These are phyloP conservation scores for Synergus itoensis DNA, from an alignment of 2,888 invertebrate genomes.

Conservation along the genomic window DNA sequence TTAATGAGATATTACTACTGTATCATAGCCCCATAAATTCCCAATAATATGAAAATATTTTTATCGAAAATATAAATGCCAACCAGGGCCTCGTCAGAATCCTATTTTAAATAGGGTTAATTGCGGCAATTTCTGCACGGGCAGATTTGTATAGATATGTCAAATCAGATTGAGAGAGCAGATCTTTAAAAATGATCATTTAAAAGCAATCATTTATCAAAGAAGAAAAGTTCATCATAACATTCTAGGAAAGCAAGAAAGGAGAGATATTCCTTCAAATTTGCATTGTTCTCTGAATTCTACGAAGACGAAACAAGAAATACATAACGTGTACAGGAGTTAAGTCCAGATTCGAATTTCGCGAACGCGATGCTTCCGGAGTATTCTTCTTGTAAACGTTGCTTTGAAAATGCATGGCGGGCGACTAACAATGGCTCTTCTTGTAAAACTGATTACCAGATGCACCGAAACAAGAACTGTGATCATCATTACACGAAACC, in stretches of 20 bases:
- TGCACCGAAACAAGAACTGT: not conserved
- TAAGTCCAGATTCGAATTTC: constrained; percentile 42
- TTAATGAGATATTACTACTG: too few relatives aligned
- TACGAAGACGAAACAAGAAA: not conserved
- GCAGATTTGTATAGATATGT: too few relatives aligned
- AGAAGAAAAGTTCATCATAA: not conserved
- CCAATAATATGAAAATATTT: too few relatives aligned
- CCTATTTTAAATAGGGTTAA: too few relatives aligned
- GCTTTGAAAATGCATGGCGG: not conserved
- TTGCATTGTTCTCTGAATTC: constrained; percentile 12
- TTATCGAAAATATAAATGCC: too few relatives aligned
- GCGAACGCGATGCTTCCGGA: constrained; percentile 48
- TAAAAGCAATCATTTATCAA: too few relatives aligned
- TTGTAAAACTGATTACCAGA: not conserved
- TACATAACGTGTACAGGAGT: not conserved
- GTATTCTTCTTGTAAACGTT: constrained; percentile 6
- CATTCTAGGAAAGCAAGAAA: not conserved
- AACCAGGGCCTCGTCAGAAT: too few relatives aligned
- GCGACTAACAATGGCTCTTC: not conserved
- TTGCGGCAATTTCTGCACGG: too few relatives aligned
- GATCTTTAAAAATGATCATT: too few relatives aligned
- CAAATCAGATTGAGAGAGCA: too few relatives aligned
- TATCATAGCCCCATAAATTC: too few relatives aligned
- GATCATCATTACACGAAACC: not conserved
- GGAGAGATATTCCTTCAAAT: not conserved